Evolutionary conservation across 2,113 vertebrate genomes (phyloP), one percentile per base, ranked within the genome.

Genomic region (Ramphastos sulfuratus): DNA sequence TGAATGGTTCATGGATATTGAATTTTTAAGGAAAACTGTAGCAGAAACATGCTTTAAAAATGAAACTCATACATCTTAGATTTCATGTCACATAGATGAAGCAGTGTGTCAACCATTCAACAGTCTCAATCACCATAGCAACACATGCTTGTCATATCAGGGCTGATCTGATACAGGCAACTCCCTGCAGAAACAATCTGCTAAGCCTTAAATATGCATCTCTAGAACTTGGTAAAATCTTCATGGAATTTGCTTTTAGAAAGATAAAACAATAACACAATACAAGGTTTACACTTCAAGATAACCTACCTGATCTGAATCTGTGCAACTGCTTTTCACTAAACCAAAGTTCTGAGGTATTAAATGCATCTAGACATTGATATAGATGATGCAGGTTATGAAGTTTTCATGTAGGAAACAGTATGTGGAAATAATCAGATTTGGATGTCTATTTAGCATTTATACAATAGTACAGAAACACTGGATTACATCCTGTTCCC

Each of bases 101-200:
- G 70, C 71, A 58, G 74, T 1, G 0, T 12, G 31, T 39, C 86
- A 87, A 60, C n/a, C n/a, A 67, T 81, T 87, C 48, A 31, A 52
- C 12, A 60, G 79, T 63, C 71, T 55, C 52, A 74, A 75, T 94
- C 90, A 69, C 92, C 74, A 96, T 95, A 64, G 95, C 92, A 96
- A 96, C 95, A n/a, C 54, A n/a, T 16, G 35, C 80, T 46, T 92
- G 70, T 90, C 80, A 91, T 78, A 63, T 69, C 27, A 56, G 23
- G 52, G 35, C 65, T 82, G 74, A 92, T 61, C 7, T 31, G 33
- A 65, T 59, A 69, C 58, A 73, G 73, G 35, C 67, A 33, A 52
- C 50, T 87, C 61, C 25, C n/a, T 81, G 56, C 46, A 90, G 76
- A 79, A 96, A 71, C 52, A 70, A 74, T 52, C 79, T 85, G 75